A percentile compares a stretch with the other conserved stretches of the same genome.
Conservation (phyloP, 2,888 invertebrate genomes). For the Sericinus montela region DNA sequence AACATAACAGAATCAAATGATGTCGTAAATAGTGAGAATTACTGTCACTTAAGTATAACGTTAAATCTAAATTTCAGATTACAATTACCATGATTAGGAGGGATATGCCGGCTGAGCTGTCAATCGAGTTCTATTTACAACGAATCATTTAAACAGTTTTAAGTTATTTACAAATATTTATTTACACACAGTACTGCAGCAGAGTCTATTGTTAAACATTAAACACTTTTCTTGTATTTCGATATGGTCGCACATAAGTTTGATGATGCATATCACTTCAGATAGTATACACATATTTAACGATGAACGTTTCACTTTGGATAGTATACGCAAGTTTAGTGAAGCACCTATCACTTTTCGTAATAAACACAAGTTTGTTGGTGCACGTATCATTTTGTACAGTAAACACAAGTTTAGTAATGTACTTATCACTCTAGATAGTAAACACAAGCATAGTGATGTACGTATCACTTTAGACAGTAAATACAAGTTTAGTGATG, state of each 20-base stretch:
- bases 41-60: conserved; percentile 25
- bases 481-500: too few relatives aligned
- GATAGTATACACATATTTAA: too few relatives aligned
- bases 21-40: conserved; percentile 29
- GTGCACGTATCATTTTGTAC: too few relatives aligned
- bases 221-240: conserved; percentile 24
- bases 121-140: conserved; percentile 37
- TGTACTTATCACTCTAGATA: too few relatives aligned
- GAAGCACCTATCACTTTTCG: too few relatives aligned
- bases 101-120: conserved; percentile 71
- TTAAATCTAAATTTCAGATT: conserved; percentile 41
- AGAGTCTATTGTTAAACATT: conserved; percentile 33
- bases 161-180: conserved; percentile 48
- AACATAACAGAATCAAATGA: neutral
- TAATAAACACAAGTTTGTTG: too few relatives aligned
- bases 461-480: too few relatives aligned
- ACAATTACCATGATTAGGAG: conserved; percentile 48
- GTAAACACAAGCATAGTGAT: too few relatives aligned
- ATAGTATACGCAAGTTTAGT: too few relatives aligned
- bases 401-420: too few relatives aligned
- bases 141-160: conserved; percentile 22
- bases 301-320: too few relatives aligned
- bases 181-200: conserved; percentile 22
- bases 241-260: conserved; percentile 25
- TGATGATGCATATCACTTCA: too few relatives aligned